phyloP scores from a whole-genome alignment of 2,888 invertebrate species.

The Tolmerus cingulatus region DNA sequence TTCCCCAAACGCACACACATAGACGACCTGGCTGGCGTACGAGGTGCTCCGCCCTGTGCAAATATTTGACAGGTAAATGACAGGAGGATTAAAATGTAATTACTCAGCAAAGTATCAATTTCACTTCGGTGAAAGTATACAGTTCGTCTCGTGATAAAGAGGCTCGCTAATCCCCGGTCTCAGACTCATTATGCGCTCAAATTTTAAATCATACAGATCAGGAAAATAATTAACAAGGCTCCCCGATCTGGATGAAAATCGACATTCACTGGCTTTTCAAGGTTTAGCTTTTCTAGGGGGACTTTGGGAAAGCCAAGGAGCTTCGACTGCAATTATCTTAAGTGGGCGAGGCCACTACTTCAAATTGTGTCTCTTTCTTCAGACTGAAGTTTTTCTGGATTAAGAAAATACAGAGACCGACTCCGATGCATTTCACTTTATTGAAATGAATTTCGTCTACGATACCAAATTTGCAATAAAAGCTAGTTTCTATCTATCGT shows the following conservation, averaged over 20 bases:
- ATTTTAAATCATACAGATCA: slow-evolving; percentile 18
- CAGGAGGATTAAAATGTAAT: slow-evolving; percentile 37
- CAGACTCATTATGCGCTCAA: slow-evolving; percentile 36
- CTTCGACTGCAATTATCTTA: slow-evolving; percentile 12
- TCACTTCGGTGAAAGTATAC: slow-evolving; percentile 19
- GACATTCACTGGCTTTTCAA: neutral
- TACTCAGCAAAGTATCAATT: slow-evolving; percentile 30
- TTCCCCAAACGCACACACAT: neutral
- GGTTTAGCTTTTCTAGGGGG: neutral
- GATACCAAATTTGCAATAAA: neutral
- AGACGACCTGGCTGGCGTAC: neutral
- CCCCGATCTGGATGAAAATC: neutral
- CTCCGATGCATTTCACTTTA: slow-evolving; percentile 4
- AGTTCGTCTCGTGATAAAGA: slow-evolving; percentile 9
- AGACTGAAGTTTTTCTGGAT: neutral
- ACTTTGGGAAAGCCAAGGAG: neutral
- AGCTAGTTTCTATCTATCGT: neutral
- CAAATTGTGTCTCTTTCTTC: neutral
- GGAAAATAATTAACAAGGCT: slow-evolving; percentile 27
- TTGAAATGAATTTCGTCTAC: slow-evolving; percentile 8
- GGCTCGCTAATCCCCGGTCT: neutral
- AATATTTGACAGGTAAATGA: slow-evolving; percentile 35
- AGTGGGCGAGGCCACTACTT: neutral
- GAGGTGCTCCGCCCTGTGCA: neutral
- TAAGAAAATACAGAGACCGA: neutral